Evolutionary conservation across 2,888 invertebrate genomes (phyloP), one percentile per base, ranked within the genome.

Genomic region (Fragum sueziense): DNA sequence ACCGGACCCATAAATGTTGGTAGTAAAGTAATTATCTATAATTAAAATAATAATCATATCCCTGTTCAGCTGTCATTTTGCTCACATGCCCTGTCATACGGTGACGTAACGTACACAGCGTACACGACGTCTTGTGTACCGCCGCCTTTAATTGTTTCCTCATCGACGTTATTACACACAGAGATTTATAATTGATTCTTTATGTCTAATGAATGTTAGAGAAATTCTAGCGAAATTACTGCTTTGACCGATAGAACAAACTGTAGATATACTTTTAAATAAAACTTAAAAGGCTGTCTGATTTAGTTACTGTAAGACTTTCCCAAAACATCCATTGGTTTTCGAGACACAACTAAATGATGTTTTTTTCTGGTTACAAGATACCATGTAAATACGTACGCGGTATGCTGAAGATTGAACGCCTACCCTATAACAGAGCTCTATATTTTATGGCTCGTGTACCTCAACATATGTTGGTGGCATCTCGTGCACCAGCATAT

Each of bases 31-130:
- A 57, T 57, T 57, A 57, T 57, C 57, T 57, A 7, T 29, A 14
- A 57, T 57, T 29, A 57, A 29, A 27, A 29, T 2, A 29, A 14
- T 29, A 29, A 57, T 57, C 14, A 57, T 27, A 57, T 27, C 25
- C 29, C 57, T 57, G 27, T 57, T 57, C 14, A 29, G 57, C 25
- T 57, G 57, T 57, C 57, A 57, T 27, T 57, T 57, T 57, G 20
- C 29, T 25, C 57, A 57, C 57, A 57, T 27, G 27, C 3, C 57
- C 27, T 57, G 57, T 57, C 57, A 57, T 29, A 25, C 27, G 29
- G 57, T 9, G 57, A 47, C 47, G 47, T 47, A 47, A 47, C 47
- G 47, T 47, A 47, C 47, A 47, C 57, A 57, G 20, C 57, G n/a
- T n/a, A 47, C 6, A 6, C 47, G 2, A 47, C 6, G 57, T 25